phyloP scores from a whole-genome alignment of 2,797 vertebrate genomes.

The Chloroceryle inda region DNA sequence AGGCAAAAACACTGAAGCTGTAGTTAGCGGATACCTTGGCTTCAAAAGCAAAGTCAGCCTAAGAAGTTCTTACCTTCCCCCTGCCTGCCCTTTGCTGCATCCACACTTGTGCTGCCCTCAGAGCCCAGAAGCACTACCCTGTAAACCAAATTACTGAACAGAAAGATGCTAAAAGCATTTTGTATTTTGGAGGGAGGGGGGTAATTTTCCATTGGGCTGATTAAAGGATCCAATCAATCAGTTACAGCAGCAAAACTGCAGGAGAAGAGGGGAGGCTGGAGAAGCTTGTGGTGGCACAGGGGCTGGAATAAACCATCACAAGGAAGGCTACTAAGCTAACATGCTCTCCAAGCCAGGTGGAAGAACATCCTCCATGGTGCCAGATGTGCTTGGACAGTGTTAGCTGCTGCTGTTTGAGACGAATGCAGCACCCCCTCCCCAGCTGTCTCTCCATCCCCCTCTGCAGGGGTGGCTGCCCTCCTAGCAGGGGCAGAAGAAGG shows the following conservation, averaged over 20 bases:
- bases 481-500: neutral
- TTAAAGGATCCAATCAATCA: neutral
- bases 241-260: neutral
- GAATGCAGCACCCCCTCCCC: neutral
- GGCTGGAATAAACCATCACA: neutral
- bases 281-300: neutral
- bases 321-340: neutral
- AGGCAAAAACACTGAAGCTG: slow-evolving; percentile 57
- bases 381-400: accelerated
- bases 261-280: neutral
- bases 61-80: slow-evolving; percentile 37
- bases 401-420: neutral
- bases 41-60: slow-evolving; percentile 47
- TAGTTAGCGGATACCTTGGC: neutral
- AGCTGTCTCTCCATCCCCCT: neutral
- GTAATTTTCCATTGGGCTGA: neutral
- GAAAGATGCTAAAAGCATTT: neutral
- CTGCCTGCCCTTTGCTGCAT: neutral
- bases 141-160: neutral
- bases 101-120: neutral
- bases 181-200: neutral
- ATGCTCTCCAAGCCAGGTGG: neutral
- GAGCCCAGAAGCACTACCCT: neutral
- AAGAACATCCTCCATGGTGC: neutral
- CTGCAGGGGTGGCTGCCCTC: neutral